These are phyloP conservation scores for Thunnus albacares DNA, from an alignment of 2,797 vertebrate genomes.

Conservation along the genomic window DNA sequence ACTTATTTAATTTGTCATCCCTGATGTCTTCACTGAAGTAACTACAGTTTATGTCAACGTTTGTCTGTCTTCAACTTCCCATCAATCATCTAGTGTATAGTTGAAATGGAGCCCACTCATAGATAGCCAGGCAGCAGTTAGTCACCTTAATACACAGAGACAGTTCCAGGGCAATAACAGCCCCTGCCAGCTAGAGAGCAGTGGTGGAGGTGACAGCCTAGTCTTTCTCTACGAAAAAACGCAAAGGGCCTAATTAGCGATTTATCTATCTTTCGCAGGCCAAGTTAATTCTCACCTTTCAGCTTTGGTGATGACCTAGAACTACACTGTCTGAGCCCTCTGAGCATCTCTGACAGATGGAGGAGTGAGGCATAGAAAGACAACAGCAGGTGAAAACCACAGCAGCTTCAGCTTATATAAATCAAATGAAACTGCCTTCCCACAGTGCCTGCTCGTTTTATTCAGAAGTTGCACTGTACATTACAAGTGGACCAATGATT, in stretches of 20 bases:
- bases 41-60: slow-evolving; percentile 57
- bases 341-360: slow-evolving; percentile 64
- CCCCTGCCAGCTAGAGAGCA: slow-evolving; percentile 49
- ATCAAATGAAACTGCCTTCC: slow-evolving; percentile 26
- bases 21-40: slow-evolving; percentile 42
- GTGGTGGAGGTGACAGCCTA: slow-evolving; percentile 31
- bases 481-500: neutral
- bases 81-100: slow-evolving; percentile 59
- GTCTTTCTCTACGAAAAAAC: slow-evolving; percentile 38
- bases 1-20: slow-evolving; percentile 56
- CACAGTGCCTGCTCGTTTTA: neutral
- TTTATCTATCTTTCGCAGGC: slow-evolving; percentile 50
- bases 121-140: slow-evolving; percentile 57
- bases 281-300: slow-evolving; percentile 71
- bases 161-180: slow-evolving; percentile 67
- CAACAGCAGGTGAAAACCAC: slow-evolving; percentile 29
- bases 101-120: slow-evolving; percentile 57
- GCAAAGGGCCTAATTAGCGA: slow-evolving; percentile 76
- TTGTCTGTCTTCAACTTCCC: slow-evolving; percentile 60
- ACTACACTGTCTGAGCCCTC: slow-evolving; percentile 39
- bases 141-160: slow-evolving; percentile 60
- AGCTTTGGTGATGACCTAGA: slow-evolving; percentile 61
- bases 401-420: slow-evolving; percentile 14
- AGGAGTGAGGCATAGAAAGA: slow-evolving; percentile 45
- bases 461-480: neutral